Base-by-base conservation (phyloP, 2,113 vertebrate species). In the Cavia porcellus region DNA sequence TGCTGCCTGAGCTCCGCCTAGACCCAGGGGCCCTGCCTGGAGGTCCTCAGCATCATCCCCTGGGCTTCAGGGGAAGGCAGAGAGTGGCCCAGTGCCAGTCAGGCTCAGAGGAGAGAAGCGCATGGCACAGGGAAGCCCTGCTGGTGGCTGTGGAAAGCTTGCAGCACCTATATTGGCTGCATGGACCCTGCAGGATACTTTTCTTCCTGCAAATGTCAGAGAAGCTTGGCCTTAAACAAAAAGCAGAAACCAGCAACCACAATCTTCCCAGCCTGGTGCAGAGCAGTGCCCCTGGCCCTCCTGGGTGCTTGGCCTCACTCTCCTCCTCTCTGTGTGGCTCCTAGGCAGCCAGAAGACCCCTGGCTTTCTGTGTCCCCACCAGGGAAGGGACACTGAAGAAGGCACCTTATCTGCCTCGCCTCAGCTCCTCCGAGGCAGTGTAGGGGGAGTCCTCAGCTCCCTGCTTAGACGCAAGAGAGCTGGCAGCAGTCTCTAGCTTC, bases 381-480 rank as follows among this genome's bases (percentile, higher is more conserved):
- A 17, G 32, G 62, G 38, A 32, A 70, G 55, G 59, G 50, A 20
- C 25, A 7, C 13, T 0, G 61, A 50, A 35, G 77, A 6, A 25
- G 7, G 19, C 64, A 45, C 30, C 30, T 25, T 1, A 10, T 38
- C 13, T 8, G 50, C 35, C 45, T 92, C 20, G 38, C 42, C 32
- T 24, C 2, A 25, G 59, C 79, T 59, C 61, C 4, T 50, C 7
- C 3, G 42, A 5, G 15, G 70, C 52, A 7, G 32, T 8, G 15
- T 42, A 28, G 28, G 13, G 30, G 3, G 25, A 4, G 3, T 50
- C 35, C 59, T 15, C 20, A 15, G 17, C 0, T 30, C 83, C 62
- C 75, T 22, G 0, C 64, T n/a, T 47, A 0, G 4, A 0, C 0
- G 14, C 57, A 9, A 15, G 47, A 19, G 25, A 32, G 7, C 52